phyloP scores from a whole-genome alignment of 2,797 vertebrate species.

The Brachyrhaphis roseni region DNA sequence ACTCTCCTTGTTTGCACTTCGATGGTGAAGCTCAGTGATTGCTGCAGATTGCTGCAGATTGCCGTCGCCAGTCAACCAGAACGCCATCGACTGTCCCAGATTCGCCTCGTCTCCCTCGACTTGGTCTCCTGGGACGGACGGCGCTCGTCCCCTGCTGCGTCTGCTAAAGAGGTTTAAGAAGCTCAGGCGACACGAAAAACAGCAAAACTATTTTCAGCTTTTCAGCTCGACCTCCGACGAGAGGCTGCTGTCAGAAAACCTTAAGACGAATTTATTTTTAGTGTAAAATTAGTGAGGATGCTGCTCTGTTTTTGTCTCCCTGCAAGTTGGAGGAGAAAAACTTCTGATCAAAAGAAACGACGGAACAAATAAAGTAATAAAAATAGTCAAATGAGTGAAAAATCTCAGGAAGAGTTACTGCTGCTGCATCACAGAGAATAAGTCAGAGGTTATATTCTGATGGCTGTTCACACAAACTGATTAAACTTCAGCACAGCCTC shows the following conservation, averaged over 20 bases:
- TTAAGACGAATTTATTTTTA: slow-evolving; percentile 42
- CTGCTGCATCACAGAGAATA: background rate
- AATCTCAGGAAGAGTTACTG: background rate
- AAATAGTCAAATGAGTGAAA: background rate
- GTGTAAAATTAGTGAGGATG: slow-evolving; percentile 23
- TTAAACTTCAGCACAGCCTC: background rate
- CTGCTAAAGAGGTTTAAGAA: slow-evolving; percentile 36
- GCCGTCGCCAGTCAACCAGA: slow-evolving; percentile 33
- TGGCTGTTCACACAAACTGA: background rate
- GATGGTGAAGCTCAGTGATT: slow-evolving; percentile 38
- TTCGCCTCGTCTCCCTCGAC: slow-evolving; percentile 38
- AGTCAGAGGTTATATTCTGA: background rate
- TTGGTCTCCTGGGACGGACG: slow-evolving; percentile 44
- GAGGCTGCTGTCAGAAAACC: slow-evolving; percentile 27
- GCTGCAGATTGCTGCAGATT: slow-evolving; percentile 37
- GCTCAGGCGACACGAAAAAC: slow-evolving; percentile 16
- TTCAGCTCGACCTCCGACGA: slow-evolving; percentile 8
- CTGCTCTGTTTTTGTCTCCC: slow-evolving; percentile 13
- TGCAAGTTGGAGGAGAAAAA: background rate
- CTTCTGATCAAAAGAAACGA: background rate
- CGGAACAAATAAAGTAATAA: background rate
- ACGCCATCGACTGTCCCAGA: slow-evolving; percentile 44
- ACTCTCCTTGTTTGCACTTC: slow-evolving; percentile 23
- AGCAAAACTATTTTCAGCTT: slow-evolving; percentile 42
- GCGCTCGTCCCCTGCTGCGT: slow-evolving; percentile 20